Base-by-base conservation (phyloP, 2,888 invertebrate genomes). In the Melinaea marsaeus region DNA sequence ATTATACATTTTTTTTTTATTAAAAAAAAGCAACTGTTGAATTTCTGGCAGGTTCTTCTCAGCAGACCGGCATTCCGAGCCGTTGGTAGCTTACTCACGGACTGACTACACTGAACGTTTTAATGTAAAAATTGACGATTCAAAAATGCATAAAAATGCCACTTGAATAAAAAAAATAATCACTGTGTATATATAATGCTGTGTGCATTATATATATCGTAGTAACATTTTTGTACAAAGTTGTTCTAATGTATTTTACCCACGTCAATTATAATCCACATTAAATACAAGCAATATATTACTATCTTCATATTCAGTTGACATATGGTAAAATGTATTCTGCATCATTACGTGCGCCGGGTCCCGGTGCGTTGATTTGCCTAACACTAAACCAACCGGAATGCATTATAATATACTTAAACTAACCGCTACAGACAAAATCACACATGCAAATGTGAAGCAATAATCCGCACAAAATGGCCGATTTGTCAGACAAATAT, bases 401-500 rank as follows among this genome's bases (percentile, higher is more conserved):
- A 55, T 45, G 34, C 35, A 61, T 46, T 62, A 65, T 60, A 65
- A 65, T 59, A 57, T 60, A 60, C 59, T 35, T 57, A 47, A 51
- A 32, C 51, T 51, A 51, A 51, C 51, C 32, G 32, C 37, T 51
- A 57, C 80, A 79, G 79, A 81, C 77, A 69, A 76, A 79, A 77
- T 75, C 75, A 69, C 79, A 79, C 73, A 84, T 84, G 84, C 79
- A 80, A 85, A 84, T 80, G 76, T 74, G 67, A 60, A 55, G 68
- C 75, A 76, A 79, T 80, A 83, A 80, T 78, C 72, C 72, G 69
- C 68, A 75, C 80, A 78, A 80, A 85, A 81, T 79, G 83, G 74
- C 69, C 85, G 76, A 84, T 88, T 86, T 86, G 86, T 86, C 79
- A 77, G 77, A 80, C 83, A 81, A 84, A 86, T 85, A 84, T 85